Conservation (phyloP, 2,888 invertebrate species). For the Synergus japonicus region DNA sequence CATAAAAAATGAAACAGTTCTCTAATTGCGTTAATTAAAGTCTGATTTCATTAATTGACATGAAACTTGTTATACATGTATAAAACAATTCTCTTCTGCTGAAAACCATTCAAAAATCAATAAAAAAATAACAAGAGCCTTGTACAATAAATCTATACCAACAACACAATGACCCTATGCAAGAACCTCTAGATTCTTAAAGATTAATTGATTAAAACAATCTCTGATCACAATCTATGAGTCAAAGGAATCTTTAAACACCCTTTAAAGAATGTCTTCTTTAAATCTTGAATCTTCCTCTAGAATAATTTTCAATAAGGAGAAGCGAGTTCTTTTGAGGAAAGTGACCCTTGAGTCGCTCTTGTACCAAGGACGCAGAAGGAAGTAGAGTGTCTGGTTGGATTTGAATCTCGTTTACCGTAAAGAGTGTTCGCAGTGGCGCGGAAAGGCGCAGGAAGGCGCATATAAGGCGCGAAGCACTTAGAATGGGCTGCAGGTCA, state of each 20-base stretch:
- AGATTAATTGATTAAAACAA: background rate
- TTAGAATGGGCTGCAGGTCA: slow-evolving; percentile 72
- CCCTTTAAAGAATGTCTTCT: background rate
- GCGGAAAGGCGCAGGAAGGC: slow-evolving; percentile 40
- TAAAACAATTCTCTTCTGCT: too few species aligned
- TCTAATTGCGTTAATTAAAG: too few species aligned
- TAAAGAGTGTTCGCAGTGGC: slow-evolving; percentile 30
- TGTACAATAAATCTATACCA: background rate
- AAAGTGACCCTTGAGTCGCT: background rate
- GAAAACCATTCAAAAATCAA: too few species aligned
- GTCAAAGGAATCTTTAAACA: background rate
- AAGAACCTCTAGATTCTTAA: background rate
- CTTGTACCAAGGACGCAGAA: background rate
- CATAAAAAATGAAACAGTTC: too few species aligned
- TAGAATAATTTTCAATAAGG: background rate
- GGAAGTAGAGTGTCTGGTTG: background rate
- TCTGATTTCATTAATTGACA: too few species aligned
- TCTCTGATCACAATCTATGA: background rate
- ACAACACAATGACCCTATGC: background rate
- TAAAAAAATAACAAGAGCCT: too few species aligned
- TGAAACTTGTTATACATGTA: too few species aligned
- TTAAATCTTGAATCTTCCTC: background rate
- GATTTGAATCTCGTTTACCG: slow-evolving; percentile 36
- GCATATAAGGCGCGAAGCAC: slow-evolving; percentile 52
- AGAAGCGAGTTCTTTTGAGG: background rate